A percentile compares a stretch with the other conserved stretches of the same genome.
phyloP scores from a whole-genome alignment of 1,140 invertebrate genomes.

The Conopomorpha cramerella region DNA sequence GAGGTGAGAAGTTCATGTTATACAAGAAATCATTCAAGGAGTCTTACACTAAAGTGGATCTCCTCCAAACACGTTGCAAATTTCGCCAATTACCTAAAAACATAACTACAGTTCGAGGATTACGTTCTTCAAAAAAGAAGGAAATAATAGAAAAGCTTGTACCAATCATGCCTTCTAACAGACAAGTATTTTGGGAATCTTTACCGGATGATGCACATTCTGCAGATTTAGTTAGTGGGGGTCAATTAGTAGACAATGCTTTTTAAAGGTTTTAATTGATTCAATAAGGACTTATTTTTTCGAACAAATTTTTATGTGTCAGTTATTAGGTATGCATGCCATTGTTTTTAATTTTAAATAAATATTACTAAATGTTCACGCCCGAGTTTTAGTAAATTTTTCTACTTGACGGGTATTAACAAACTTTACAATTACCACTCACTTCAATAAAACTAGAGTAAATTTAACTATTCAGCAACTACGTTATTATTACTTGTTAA shows the following conservation, averaged over 20 bases:
- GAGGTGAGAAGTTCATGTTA: not conserved
- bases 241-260: not conserved
- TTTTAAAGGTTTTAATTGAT: no score
- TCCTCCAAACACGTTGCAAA: conserved; percentile 1
- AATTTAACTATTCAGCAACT: no score
- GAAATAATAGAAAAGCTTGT: conserved; percentile 1
- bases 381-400: no score
- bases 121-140: conserved; percentile 1
- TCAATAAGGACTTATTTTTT: no score
- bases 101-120: not conserved
- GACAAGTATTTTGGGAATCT: conserved; percentile 1
- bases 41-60: not conserved
- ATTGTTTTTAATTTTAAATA: no score
- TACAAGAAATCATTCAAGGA: conserved; percentile 1
- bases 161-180: not conserved
- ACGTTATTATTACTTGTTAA: no score
- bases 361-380: no score
- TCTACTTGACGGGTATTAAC: no score
- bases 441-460: no score
- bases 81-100: not conserved
- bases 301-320: no score
- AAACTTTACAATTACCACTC: no score
- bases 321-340: no score
- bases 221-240: not conserved
- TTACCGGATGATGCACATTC: not conserved